Evolutionary conservation across 2,888 invertebrate genomes (phyloP).

Genomic region (Alloplasta piceator): DNA sequence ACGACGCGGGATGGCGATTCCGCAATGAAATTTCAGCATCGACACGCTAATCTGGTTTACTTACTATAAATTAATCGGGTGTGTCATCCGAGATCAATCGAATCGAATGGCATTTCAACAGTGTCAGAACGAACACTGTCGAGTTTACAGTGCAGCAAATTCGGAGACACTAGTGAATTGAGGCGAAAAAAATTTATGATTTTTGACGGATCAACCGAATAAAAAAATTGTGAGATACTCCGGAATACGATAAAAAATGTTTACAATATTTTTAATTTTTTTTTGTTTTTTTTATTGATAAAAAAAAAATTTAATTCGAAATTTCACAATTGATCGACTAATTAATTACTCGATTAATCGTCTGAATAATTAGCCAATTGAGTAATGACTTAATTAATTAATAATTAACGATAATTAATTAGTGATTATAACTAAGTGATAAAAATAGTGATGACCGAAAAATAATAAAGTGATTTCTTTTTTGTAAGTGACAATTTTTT

Average conservation of each 20-base stretch:
- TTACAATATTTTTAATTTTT: no score
- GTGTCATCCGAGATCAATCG: conserved; percentile 52
- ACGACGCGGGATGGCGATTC: conserved; percentile 54
- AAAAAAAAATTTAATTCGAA: background rate
- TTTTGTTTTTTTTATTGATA: background rate
- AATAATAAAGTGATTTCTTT: background rate
- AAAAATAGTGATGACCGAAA: conserved; percentile 23
- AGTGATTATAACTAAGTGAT: conserved; percentile 23
- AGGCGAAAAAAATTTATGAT: no score
- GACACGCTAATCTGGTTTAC: conserved; percentile 81
- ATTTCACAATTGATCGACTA: background rate
- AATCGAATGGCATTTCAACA: conserved; percentile 34
- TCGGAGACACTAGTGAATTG: background rate
- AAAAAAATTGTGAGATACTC: no score
- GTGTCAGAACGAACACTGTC: conserved; percentile 39
- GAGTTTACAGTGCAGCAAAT: conserved; percentile 33
- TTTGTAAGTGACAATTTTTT: background rate
- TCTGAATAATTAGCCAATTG: no score
- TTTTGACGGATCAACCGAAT: conserved; percentile 12
- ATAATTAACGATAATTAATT: conserved; percentile 27
- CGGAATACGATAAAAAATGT: no score
- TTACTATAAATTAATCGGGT: conserved; percentile 78
- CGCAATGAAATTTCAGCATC: conserved; percentile 74
- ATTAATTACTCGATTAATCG: conserved; percentile 7
- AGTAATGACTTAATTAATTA: conserved; percentile 23